Evolutionary conservation across 1,140 invertebrate species (phyloP), one percentile per base, ranked within the genome.

Genomic region (Nautilus pompilius): DNA sequence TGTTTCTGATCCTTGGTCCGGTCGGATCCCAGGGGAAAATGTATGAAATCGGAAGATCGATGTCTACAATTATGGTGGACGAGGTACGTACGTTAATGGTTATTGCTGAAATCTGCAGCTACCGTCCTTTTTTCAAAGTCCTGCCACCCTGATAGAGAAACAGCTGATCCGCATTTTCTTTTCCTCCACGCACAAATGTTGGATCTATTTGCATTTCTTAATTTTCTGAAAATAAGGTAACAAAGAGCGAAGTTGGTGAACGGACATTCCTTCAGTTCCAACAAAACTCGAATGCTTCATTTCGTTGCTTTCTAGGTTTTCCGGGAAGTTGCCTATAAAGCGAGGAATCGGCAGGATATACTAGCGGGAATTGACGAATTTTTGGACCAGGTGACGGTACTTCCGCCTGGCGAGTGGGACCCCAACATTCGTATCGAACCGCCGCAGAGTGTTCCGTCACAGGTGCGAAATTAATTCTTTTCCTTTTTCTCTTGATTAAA

Each of bases 11-110:
- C 66, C 86, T 99, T 13, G 96, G 95, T 32, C 96, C 97, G 22
- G 62, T 85, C 86, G 88, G 90, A 24, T 86, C 88, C 55, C 88
- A 89, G 57, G 90, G 91, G 74, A 77, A 78, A 54, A 97, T 96
- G 81, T 93, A 96, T 82, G 96, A 98, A 86, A 91, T 98, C 64
- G 96, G 96, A 78, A 87, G 96, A 46, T 93, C 93, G 2, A 95
- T 99, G 62, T 93, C 95, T 10, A 98, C 96, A 0, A 86, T 99
- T 13, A 97, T 98, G 95, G 91, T 95, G 2, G 96, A 98, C 80
- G 88, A 89, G 87, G 88, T 89, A 80, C 76, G 54, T 46, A 13
- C 13, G n/a, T 13, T n/a, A 8, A 41, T 41, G 36, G 8, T n/a
- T n/a, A n/a, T n/a, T n/a, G n/a, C n/a, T n/a, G n/a, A n/a, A n/a